Evolutionary conservation across 23 tunicate species (phyloP).

Genomic region (Oikopleura dioica): DNA sequence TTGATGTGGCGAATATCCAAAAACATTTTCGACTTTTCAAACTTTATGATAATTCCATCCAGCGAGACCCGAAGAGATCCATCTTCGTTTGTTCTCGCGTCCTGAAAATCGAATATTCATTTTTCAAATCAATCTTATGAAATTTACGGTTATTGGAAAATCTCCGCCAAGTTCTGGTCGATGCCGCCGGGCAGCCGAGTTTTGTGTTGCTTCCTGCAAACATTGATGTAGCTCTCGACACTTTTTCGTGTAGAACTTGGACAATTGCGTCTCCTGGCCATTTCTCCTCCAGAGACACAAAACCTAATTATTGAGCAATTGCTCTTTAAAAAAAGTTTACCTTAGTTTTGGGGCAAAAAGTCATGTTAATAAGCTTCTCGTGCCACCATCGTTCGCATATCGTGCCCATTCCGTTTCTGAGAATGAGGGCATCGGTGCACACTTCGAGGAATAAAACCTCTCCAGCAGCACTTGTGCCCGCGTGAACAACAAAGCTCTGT

Average conservation of each 20-base stretch:
- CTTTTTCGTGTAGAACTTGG: constrained; percentile 91
- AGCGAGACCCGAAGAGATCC: constrained; percentile 79
- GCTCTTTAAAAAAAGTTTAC: background rate
- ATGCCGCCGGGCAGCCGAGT: constrained; percentile 76
- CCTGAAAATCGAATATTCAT: constrained; percentile 14
- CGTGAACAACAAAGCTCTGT: constrained; percentile 88
- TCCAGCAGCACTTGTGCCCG: constrained; percentile 74
- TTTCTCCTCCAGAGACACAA: constrained; percentile 84
- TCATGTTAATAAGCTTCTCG: constrained; percentile 93
- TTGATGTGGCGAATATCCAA: constrained; percentile 20
- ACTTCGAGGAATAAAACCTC: constrained; percentile 91
- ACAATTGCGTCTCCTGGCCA: constrained; percentile 65
- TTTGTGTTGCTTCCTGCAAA: constrained; percentile 87
- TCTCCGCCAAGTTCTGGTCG: constrained; percentile 98
- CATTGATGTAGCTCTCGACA: constrained; percentile 94
- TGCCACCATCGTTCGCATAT: constrained; percentile 99
- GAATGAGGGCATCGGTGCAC: constrained; percentile 78
- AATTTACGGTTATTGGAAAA: no score
- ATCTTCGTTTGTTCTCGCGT: constrained; percentile 52
- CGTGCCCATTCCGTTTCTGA: constrained; percentile 81
- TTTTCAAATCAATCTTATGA: no score
- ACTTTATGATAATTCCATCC: constrained; percentile 81
- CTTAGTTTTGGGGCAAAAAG: constrained; percentile 94
- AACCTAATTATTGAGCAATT: constrained; percentile 13
- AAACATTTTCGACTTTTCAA: constrained; percentile 14